Evolutionary conservation across 2,888 invertebrate genomes (phyloP), one percentile per base, ranked within the genome.

Genomic region (Meta bourneti): DNA sequence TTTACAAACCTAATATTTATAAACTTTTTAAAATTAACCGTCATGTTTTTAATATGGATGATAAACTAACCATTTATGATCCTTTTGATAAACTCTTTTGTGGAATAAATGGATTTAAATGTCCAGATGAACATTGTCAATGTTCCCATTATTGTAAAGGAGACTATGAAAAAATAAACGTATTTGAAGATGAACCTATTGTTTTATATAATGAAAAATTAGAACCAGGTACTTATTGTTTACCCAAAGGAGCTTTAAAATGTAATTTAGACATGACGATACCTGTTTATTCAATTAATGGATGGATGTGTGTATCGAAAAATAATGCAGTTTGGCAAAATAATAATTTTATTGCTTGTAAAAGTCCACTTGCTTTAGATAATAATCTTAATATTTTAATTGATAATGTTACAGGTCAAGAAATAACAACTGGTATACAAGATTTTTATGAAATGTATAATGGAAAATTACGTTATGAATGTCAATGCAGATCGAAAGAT

Each of bases 21-120:
- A 78, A 78, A 78, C 19, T 51, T 7, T 78, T 51, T 16, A 78
- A 78, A 1, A 6, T 9, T 7, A 49, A 82, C 19, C 51, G 20
- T 20, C n/a, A 16, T 20, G 19, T 51, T 52, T 11, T 19, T 13
- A 9, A n/a, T 82, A 49, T 13, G 7, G 7, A 52, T 7, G 7
- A 19, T 20, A 7, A 52, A 49, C 52, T 49, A 6, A 13, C n/a
- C 5, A 13, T 6, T 6, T 82, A 51, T 72, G 19, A 72, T 52
- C 19, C 52, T 11, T 72, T 52, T 20, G 82, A 82, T 20, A 72
- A 52, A 51, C 11, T 82, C 49, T 82, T 82, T 19, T 82, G 82
- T 82, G 19, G 71, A 4, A 72, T 82, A 19, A 82, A 72, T 51
- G 82, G 82, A 52, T 82, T 82, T 51, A 82, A 82, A 82, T 82